phyloP scores from a whole-genome alignment of 2,113 vertebrate genomes.

The Scartelaos histophorus region DNA sequence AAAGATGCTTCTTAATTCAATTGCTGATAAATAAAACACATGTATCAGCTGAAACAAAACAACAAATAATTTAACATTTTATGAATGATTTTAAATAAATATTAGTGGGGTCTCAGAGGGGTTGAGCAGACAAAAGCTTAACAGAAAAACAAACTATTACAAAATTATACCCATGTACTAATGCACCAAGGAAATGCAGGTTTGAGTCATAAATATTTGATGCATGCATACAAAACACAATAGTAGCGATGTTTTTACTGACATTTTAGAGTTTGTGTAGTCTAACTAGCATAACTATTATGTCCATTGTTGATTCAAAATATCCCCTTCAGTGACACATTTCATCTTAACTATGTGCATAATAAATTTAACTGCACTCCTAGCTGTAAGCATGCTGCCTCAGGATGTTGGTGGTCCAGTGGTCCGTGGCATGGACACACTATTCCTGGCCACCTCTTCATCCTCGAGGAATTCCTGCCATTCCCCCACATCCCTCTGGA shows the following conservation, averaged over 20 bases:
- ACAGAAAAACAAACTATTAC: too few relatives aligned
- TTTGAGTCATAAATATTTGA: neutral
- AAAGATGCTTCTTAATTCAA: constrained; percentile 25
- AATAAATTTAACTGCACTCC: neutral
- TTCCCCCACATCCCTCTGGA: constrained; percentile 57
- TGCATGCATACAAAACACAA: too few relatives aligned
- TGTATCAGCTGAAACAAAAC: neutral
- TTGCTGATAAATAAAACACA: constrained; percentile 17
- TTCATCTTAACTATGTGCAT: neutral
- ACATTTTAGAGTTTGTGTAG: constrained; percentile 5
- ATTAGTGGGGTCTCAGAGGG: neutral
- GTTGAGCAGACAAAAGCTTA: neutral
- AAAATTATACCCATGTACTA: neutral
- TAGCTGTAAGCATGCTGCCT: neutral
- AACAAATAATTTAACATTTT: neutral
- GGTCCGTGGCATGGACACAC: constrained; percentile 25
- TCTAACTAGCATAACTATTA: constrained; percentile 9
- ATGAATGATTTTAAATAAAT: too few relatives aligned
- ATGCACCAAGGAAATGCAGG: neutral
- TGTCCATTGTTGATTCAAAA: constrained; percentile 18
- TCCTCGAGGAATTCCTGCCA: constrained; percentile 57
- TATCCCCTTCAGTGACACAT: constrained; percentile 5
- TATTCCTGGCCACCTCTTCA: constrained; percentile 53
- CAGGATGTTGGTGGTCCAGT: constrained; percentile 40
- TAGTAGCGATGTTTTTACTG: neutral